phyloP scores from a whole-genome alignment of 2,888 invertebrate species.

The Leptinotarsa tumamoca region DNA sequence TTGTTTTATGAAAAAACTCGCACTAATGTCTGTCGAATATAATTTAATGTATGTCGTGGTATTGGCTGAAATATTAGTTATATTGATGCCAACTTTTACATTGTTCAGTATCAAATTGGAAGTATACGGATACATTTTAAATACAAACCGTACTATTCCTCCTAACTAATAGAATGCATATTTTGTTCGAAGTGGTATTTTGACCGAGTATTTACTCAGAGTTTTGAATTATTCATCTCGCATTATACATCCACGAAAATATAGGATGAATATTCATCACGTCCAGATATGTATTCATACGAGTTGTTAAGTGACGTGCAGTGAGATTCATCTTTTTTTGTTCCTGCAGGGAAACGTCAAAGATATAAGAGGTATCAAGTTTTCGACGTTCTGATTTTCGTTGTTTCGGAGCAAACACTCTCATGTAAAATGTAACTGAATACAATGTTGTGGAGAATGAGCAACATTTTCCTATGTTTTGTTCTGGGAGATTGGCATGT shows the following conservation, averaged over 20 bases:
- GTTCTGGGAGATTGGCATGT: background rate
- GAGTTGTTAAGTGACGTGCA: background rate
- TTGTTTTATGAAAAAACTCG: too few relatives aligned
- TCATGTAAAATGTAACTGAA: background rate
- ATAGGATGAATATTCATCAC: conserved; percentile 1
- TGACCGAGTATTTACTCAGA: background rate
- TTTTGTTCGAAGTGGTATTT: background rate
- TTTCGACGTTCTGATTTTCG: background rate
- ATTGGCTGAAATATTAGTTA: too few relatives aligned
- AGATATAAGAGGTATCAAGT: background rate
- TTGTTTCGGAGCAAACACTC: background rate
- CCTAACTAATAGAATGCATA: background rate
- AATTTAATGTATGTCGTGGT: too few relatives aligned
- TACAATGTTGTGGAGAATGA: background rate
- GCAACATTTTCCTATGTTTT: background rate
- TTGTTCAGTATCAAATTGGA: background rate
- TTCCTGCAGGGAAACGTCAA: background rate
- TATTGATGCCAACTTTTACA: too few relatives aligned
- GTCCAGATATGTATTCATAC: background rate
- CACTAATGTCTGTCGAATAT: too few relatives aligned
- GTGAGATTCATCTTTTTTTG: background rate
- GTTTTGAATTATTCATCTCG: background rate
- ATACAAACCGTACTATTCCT: background rate
- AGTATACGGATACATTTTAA: background rate
- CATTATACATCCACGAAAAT: background rate